phyloP scores from a whole-genome alignment of 1,140 invertebrate genomes.

The Drosophila triauraria region DNA sequence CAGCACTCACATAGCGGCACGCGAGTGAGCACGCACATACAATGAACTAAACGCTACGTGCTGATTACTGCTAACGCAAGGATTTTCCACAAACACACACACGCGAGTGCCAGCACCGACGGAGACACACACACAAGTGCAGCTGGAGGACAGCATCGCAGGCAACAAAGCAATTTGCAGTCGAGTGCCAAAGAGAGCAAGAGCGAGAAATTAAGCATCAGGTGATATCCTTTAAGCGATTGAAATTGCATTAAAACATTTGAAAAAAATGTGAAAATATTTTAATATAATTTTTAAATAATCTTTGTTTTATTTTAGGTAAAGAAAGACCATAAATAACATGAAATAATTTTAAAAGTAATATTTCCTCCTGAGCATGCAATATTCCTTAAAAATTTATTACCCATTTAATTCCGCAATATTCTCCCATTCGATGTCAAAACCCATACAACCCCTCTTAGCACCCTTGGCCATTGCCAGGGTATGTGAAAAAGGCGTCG shows the following conservation, averaged over 20 bases:
- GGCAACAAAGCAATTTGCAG: constrained; percentile 57
- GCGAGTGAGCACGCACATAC: constrained; percentile 66
- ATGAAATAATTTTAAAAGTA: too few relatives aligned
- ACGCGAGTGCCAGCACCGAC: not conserved
- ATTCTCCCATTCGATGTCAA: too few relatives aligned
- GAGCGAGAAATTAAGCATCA: not conserved
- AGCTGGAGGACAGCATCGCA: constrained; percentile 43
- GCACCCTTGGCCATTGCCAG: not conserved
- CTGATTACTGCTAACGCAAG: constrained; percentile 82
- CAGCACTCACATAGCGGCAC: constrained; percentile 33
- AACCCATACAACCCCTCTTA: not conserved
- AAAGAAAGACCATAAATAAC: too few relatives aligned
- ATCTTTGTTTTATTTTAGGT: not conserved
- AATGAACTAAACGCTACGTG: constrained; percentile 80
- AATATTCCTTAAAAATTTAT: too few relatives aligned
- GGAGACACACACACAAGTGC: constrained; percentile 14
- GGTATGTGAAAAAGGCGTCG: constrained; percentile 56
- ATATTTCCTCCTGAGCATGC: too few relatives aligned
- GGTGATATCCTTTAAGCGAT: constrained; percentile 5
- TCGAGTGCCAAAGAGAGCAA: constrained; percentile 6
- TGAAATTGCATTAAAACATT: too few relatives aligned
- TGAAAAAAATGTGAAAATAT: not conserved
- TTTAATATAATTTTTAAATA: not conserved
- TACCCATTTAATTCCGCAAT: too few relatives aligned
- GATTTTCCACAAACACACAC: constrained; percentile 53